These are phyloP conservation scores for Punctoribates punctum DNA, from an alignment of 2,888 invertebrate species.

Conservation along the genomic window DNA sequence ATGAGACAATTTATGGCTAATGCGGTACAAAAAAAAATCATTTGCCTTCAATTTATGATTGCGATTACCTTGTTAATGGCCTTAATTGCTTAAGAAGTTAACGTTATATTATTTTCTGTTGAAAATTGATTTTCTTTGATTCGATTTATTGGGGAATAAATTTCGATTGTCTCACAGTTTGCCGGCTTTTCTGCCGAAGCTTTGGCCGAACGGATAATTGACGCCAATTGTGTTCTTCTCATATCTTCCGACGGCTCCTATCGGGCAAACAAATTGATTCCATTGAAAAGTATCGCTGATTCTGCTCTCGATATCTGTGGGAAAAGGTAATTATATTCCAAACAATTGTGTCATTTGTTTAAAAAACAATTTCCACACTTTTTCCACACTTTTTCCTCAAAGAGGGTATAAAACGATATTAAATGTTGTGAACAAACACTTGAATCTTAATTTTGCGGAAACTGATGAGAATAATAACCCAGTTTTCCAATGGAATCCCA, in stretches of 20 bases:
- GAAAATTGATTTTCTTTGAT: background rate
- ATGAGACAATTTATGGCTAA: no score
- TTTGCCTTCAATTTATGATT: no score
- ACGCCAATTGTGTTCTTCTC: slow-evolving; percentile 78
- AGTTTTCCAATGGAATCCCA: slow-evolving; percentile 40
- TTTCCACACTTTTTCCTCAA: background rate
- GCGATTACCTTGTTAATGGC: no score
- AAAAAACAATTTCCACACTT: no score
- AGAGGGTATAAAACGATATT: slow-evolving; percentile 60
- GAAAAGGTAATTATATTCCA: background rate
- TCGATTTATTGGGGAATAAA: background rate
- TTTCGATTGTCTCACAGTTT: slow-evolving; percentile 61
- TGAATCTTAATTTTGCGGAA: slow-evolving; percentile 57
- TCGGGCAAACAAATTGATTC: slow-evolving; percentile 86
- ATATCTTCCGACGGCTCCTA: slow-evolving; percentile 74
- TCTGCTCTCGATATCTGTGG: slow-evolving; percentile 56
- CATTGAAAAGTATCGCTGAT: slow-evolving; percentile 83
- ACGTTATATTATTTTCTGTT: slow-evolving; percentile 33
- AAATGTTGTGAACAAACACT: slow-evolving; percentile 83
- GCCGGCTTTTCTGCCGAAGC: slow-evolving; percentile 94
- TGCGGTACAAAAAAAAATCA: no score
- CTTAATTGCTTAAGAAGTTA: no score
- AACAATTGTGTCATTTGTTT: background rate
- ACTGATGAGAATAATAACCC: background rate
- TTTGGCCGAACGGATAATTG: slow-evolving; percentile 82